phyloP scores from a whole-genome alignment of 2,113 vertebrate genomes.

The Protobothrops mucrosquamatus region DNA sequence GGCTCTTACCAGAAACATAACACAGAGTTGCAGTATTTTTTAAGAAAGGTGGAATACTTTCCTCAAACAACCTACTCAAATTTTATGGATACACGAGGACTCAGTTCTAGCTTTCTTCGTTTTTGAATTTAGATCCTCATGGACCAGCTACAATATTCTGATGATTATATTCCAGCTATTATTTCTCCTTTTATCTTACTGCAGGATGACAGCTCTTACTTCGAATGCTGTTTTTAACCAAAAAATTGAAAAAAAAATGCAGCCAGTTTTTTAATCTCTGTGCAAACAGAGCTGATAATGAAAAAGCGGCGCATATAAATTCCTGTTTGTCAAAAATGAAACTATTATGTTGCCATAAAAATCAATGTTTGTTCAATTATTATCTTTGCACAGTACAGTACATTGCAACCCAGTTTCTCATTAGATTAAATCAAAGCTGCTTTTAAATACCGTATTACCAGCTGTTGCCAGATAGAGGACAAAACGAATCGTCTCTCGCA shows the following conservation, averaged over 20 bases:
- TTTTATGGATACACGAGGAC: background rate
- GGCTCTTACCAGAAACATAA: background rate
- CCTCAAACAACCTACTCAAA: background rate
- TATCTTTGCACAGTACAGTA: constrained; percentile 68
- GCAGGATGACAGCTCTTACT: background rate
- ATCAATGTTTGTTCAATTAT: constrained; percentile 79
- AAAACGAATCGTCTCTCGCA: constrained; percentile 63
- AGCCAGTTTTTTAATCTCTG: constrained; percentile 41
- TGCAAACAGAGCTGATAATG: constrained; percentile 48
- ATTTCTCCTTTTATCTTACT: constrained; percentile 3
- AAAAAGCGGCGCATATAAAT: constrained; percentile 73
- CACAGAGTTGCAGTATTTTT: background rate
- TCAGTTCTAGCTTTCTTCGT: background rate
- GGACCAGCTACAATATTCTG: background rate
- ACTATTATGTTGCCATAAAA: constrained; percentile 76
- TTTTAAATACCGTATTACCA: constrained; percentile 79
- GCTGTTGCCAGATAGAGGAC: constrained; percentile 71
- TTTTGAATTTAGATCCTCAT: background rate
- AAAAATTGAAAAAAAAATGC: background rate
- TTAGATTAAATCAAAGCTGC: constrained; percentile 77
- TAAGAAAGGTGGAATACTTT: background rate
- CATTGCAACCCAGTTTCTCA: constrained; percentile 68
- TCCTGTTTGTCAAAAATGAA: constrained; percentile 72
- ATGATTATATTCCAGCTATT: background rate
- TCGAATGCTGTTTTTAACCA: constrained; percentile 1